Conservation (phyloP, 30 jellyfish, hydroid and myxozoan species). For the Hydractinia symbiolongicarpus region DNA sequence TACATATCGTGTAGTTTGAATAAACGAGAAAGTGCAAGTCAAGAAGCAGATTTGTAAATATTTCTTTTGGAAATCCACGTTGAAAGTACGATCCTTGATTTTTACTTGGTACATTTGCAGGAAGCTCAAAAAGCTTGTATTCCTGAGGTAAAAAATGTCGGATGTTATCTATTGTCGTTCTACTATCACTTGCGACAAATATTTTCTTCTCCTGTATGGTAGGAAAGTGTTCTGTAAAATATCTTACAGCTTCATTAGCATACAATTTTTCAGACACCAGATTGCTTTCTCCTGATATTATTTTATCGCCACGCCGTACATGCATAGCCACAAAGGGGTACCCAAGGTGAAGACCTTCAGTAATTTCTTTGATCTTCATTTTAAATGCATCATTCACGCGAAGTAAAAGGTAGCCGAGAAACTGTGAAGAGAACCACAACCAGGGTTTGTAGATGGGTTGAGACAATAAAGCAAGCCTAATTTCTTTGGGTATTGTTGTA, state of each 20-base stretch:
- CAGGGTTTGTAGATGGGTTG: background rate
- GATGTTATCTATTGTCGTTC: background rate
- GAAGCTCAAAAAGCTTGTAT: background rate
- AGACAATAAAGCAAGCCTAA: background rate
- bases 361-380: background rate
- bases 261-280: background rate
- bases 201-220: background rate
- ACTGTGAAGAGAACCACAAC: constrained; percentile 28
- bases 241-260: background rate
- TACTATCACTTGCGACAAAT: constrained; percentile 9
- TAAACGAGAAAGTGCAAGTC: constrained; percentile 3
- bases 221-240: background rate
- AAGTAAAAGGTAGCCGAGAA: background rate
- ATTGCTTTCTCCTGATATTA: background rate
- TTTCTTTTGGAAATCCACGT: background rate
- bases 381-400: background rate
- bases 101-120: background rate
- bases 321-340: constrained; percentile 30
- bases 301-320: constrained; percentile 32
- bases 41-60: background rate
- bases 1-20: constrained; percentile 6
- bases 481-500: background rate
- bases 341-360: background rate
- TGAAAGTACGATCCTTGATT: background rate
- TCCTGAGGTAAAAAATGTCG: background rate